These are phyloP conservation scores for Pantelozetes paolii DNA, from an alignment of 2,888 invertebrate genomes.

Conservation along the genomic window DNA sequence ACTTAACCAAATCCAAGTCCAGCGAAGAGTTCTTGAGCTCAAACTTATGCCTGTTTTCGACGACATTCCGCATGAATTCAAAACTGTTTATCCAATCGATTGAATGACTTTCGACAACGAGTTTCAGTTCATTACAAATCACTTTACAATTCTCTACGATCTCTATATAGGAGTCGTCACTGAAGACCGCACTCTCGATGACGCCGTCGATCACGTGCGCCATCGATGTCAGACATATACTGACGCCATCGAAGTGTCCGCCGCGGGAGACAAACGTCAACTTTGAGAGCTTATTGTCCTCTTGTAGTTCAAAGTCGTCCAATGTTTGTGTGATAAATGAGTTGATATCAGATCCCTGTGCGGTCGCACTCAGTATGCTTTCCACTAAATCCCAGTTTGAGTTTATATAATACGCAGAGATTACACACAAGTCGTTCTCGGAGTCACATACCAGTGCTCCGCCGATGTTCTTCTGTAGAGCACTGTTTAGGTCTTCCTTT, in stretches of 20 bases:
- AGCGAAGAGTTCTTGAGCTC: conserved; percentile 27
- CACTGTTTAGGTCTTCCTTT: conserved; percentile 11
- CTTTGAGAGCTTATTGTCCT: conserved; percentile 41
- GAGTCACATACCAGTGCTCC: conserved; percentile 42
- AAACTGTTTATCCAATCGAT: conserved; percentile 42
- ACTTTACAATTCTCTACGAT: conserved; percentile 36
- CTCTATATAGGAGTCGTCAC: conserved; percentile 35
- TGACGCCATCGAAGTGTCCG: conserved; percentile 43
- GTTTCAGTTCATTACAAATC: conserved; percentile 35
- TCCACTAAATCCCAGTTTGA: conserved; percentile 40
- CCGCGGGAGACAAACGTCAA: conserved; percentile 44
- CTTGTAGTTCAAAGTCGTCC: conserved; percentile 38
- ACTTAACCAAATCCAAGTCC: conserved; percentile 37
- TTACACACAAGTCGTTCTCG: conserved; percentile 41
- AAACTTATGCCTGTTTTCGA: conserved; percentile 32
- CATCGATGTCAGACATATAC: conserved; percentile 41
- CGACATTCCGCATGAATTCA: conserved; percentile 36
- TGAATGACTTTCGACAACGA: not conserved
- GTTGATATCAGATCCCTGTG: conserved; percentile 37
- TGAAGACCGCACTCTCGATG: conserved; percentile 38
- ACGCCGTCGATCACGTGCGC: conserved; percentile 41
- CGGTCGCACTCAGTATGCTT: conserved; percentile 36
- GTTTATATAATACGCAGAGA: conserved; percentile 41
- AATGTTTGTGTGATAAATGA: conserved; percentile 38
- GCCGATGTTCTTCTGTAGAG: conserved; percentile 38